Conservation (phyloP, 2,797 vertebrate species). For the Gastrophryne carolinensis region DNA sequence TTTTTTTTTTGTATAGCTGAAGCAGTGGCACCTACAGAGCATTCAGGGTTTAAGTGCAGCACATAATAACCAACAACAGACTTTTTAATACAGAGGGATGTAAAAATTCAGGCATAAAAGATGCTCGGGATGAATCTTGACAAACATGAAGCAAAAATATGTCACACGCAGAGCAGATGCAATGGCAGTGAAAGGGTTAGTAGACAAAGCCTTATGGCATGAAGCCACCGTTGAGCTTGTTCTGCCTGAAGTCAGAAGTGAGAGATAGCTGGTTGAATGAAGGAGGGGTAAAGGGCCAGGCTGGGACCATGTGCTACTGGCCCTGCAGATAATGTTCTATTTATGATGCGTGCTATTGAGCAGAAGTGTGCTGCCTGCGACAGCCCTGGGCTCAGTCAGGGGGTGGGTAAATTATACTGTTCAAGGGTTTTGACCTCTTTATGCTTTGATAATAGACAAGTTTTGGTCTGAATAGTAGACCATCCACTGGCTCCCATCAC, state of each 20-base stretch:
- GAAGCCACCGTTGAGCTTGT: slow-evolving; percentile 43
- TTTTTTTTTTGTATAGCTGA: not conserved
- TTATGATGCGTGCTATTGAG: slow-evolving; percentile 58
- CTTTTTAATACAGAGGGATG: not conserved
- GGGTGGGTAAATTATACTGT: slow-evolving; percentile 50
- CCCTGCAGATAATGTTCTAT: slow-evolving; percentile 62
- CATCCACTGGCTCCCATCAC: slow-evolving; percentile 25
- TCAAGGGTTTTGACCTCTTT: slow-evolving; percentile 53
- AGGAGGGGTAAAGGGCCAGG: slow-evolving; percentile 40
- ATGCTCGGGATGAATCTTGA: not conserved
- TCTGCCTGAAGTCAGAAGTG: slow-evolving; percentile 32
- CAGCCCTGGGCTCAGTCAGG: slow-evolving; percentile 51
- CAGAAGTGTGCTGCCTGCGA: slow-evolving; percentile 60
- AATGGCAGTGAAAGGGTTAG: slow-evolving; percentile 24
- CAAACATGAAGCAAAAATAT: not conserved
- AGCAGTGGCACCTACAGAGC: not conserved
- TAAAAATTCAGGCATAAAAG: not conserved
- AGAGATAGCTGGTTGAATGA: slow-evolving; percentile 45
- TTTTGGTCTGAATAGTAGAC: slow-evolving; percentile 42
- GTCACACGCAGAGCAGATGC: not conserved
- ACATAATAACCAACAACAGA: too few relatives aligned
- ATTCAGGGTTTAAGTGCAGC: not conserved
- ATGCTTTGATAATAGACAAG: slow-evolving; percentile 47
- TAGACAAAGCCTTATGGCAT: slow-evolving; percentile 22
- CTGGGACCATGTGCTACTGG: slow-evolving; percentile 63